Conservation (phyloP, 1,140 invertebrate genomes). For the Condylostylus longicornis region DNA sequence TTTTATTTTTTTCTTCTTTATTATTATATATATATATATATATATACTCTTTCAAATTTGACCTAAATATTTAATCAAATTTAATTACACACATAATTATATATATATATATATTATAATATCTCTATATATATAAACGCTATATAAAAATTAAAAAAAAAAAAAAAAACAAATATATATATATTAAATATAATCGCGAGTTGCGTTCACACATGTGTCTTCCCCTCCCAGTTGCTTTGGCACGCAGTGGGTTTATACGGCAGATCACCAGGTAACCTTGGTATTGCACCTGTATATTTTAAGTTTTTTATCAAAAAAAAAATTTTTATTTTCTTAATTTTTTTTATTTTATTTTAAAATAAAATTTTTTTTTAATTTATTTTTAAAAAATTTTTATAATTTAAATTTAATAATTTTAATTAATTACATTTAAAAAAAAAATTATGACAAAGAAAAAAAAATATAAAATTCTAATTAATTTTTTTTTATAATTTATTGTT, state of each 20-base stretch:
- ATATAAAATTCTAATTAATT: no score
- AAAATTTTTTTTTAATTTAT: not conserved
- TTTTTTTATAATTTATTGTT: not conserved
- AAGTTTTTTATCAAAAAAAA: conserved; percentile 9
- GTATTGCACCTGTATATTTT: no score
- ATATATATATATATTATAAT: not conserved
- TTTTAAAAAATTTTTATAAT: not conserved
- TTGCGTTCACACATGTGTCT: conserved; percentile 16
- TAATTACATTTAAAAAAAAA: not conserved
- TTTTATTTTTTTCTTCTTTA: no score
- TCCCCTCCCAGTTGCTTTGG: conserved; percentile 37
- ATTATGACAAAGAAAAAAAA: not conserved
- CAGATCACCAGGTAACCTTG: conserved; percentile 34
- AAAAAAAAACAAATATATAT: conserved; percentile 6
- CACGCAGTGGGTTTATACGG: conserved; percentile 37
- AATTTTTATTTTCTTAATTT: not conserved
- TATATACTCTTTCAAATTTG: no score
- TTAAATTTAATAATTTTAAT: not conserved
- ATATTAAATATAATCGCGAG: conserved; percentile 13
- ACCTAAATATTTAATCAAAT: no score
- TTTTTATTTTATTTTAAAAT: conserved; percentile 1
- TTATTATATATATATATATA: no score
- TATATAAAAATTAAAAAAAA: conserved; percentile 4
- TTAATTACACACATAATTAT: not conserved
- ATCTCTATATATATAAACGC: conserved; percentile 3